Base-by-base conservation (phyloP, 2,888 invertebrate genomes). In the Liodrosophila aerea region DNA sequence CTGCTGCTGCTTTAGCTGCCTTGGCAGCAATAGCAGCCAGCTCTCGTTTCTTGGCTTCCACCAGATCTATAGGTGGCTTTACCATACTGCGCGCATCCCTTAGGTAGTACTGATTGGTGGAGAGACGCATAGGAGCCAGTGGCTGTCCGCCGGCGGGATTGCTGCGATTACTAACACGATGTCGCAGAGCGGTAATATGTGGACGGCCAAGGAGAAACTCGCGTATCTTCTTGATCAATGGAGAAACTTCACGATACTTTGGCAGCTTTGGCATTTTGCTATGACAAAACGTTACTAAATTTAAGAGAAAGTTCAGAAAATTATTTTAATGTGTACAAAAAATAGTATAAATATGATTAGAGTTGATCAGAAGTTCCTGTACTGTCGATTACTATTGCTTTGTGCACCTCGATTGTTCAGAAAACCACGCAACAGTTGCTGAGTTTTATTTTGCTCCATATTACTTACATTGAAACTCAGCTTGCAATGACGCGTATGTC, bases 161-260 rank as follows among this genome's bases (percentile, higher is more conserved):
- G 9, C 31, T 73, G 1, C 57, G 62, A 4, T 51, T 34, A 3
- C 68, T 63, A 1, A 73, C 0, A 0, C 31, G 54, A 3, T 84
- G 81, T 0, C 77, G 77, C 22, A 51, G 61, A 5, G 31, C 18
- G 1, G 81, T 69, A 0, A 49, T 39, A 30, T 84, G 69, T 1
- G 49, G 62, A 7, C 78, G 72, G 0, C 78, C 78, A 27, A 78
- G 29, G 0, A 84, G 49, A 34, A 78, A 81, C 11, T 84, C 50
- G 4, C 78, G 81, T 1, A 78, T 1, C 0, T 56, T 45, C 16
- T 75, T 58, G 3, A 78, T 39, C 9, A 78, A 72, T 1, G 61
- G 69, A 4, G 82, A 61, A 29, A 78, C 36, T n/a, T 81, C 72
- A 3, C 78, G 77, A 16, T 72, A 75, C 4, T 57, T 50, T 8